phyloP scores from a whole-genome alignment of 64 coral and sea anemone genomes.

The Trachythela sp. region DNA sequence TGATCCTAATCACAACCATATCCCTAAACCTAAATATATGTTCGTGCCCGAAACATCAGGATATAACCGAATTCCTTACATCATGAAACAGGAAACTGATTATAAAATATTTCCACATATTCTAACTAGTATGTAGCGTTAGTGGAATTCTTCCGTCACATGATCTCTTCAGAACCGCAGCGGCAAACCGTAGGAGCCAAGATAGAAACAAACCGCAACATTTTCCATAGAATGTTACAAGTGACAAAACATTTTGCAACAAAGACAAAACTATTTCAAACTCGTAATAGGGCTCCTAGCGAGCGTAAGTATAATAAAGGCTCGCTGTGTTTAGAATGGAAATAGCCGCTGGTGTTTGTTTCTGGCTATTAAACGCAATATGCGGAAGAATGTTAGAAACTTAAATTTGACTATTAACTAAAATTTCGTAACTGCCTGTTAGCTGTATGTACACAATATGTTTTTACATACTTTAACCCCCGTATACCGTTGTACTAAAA shows the following conservation, averaged over 20 bases:
- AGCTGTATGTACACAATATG: not conserved
- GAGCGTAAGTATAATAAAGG: not conserved
- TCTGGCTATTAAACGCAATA: not conserved
- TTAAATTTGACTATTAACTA: too few species aligned
- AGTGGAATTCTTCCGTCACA: not conserved
- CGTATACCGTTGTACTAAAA: not conserved
- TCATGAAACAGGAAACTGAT: not conserved
- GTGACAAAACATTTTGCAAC: not conserved
- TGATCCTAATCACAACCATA: not conserved
- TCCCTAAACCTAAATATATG: not conserved
- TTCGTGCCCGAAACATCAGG: not conserved
- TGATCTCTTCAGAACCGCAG: not conserved
- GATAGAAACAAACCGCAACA: not conserved
- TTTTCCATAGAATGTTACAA: not conserved
- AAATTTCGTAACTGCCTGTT: not conserved
- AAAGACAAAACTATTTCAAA: not conserved
- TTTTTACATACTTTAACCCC: not conserved
- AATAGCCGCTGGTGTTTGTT: slow-evolving; percentile 11
- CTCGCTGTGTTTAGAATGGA: not conserved
- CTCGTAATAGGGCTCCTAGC: not conserved
- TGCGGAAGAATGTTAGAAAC: not conserved
- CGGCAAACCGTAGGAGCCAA: not conserved
- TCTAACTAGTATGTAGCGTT: not conserved
- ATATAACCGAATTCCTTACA: not conserved
- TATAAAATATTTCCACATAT: not conserved